Base-by-base conservation (phyloP, 1,140 invertebrate species). In the Drosophila repleta region DNA sequence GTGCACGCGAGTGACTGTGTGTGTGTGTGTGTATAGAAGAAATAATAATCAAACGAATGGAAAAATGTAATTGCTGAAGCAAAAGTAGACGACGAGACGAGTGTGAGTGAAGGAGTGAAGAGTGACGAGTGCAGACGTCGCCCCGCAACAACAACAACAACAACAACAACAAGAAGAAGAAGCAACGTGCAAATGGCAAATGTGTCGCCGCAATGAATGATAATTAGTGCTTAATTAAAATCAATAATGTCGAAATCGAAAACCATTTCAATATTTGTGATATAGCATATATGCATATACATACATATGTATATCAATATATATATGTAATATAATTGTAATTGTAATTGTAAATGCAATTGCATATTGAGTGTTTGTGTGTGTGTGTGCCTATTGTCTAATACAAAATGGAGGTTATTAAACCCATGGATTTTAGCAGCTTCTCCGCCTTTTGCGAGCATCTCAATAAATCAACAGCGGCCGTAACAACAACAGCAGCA, bases 401-500 rank as follows among this genome's bases (percentile, higher is more conserved):
- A 46, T 39, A 65, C 49, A 61, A 74, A 79, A 91, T 91, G 90
- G 90, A 91, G 90, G 90, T 91, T 79, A 91, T 91, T 79, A 91
- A 91, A 88, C 90, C 90, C 66, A 91, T 91, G 90, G 90, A 91
- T 87, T 91, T 91, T 73, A 91, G 90, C 75, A 91, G 90, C 63
- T 91, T 91, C 74, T 82, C 90, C 56, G 90, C 90, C 41, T 91
- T 91, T 62, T 91, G 90, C 66, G 90, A 91, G 75, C 90, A 91
- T 76, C 88, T 91, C 48, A 91, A 91, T 78, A 91, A 91, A 90
- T 90, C 90, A 71, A 72, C 89, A 64, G 65, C 77, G 53, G 67
- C 77, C 41, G 64, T 66, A 45, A 45, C 66, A 10, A 55, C 84
- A 43, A 60, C 67, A 29, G 48, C 78, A 74, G 41, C 68, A 65